Base-by-base conservation (phyloP, 2,113 vertebrate species). In the Ciconia maguari region DNA sequence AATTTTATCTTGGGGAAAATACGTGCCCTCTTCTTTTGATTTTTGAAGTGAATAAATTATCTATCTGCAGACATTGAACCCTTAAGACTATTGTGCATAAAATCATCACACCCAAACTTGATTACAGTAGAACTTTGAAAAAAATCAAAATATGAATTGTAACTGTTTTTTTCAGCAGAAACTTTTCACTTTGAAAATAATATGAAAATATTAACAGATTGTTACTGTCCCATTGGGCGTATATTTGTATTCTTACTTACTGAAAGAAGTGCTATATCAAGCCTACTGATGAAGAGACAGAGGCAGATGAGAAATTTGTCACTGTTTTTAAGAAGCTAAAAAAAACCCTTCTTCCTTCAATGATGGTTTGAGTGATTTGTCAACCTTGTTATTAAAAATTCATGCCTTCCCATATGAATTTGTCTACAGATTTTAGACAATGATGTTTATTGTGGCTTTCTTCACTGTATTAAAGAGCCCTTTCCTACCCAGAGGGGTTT, bases 301-400 rank as follows among this genome's bases (percentile, higher is more conserved):
- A 87, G 46, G 34, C 58, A 96, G 58, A 90, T 71, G 61, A 94
- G 77, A 92, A 92, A 86, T 76, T 65, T 94, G 57, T 72, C 54
- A 65, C 70, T 3, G 6, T 76, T 72, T 90, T 78, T 57, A 61
- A 80, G 54, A 75, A 78, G 46, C 72, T 78, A 52, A 81, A 84
- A 89, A 51, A 61, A 2, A 0, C 1, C 7, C 22, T 74, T 13
- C 42, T 87, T 77, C 55, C 36, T 91, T 92, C 92, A 60, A 0
- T 57, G 75, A 79, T 60, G 42, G 38, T 46, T 81, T 65, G 62
- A 93, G 62, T 86, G 71, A 90, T 94, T 87, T 44, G 41, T 83
- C 44, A 88, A 14, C 24, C 48, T 94, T n/a, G 11, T 80, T 89
- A 81, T 95, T 77, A 93, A 94, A 95, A 92, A 92, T 91, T 92